Base-by-base conservation (phyloP, 2,797 vertebrate species). In the Phoxinus dragarum region DNA sequence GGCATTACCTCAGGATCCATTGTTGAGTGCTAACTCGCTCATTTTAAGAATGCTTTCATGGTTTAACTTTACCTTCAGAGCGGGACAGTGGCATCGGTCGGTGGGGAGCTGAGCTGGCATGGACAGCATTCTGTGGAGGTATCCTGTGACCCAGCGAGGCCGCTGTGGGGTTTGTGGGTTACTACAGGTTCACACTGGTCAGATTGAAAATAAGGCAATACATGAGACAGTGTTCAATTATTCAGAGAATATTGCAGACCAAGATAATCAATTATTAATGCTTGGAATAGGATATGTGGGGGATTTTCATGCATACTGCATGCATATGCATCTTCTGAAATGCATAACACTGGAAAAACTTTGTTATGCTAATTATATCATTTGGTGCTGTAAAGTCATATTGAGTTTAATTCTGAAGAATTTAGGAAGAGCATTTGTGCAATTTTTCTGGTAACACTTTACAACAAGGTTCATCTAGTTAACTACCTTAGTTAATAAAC, bases 1-100 rank as follows among this genome's bases (percentile, higher is more conserved):
- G 56, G 59, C 72, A 89, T 88, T 68, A 86, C 85, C 61, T 79
- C 42, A 77, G 78, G 34, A 87, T 49, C 72, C 84, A 90, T 89
- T 93, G 90, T 87, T 84, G 86, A 40, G 69, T 76, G 83, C 69
- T 79, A 61, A 66, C 61, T 87, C 84, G 84, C 89, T 88, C 67
- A 67, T 90, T 92, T 89, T 89, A 90, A 91, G 82, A 86, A 82
- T 14, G 72, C 82, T 80, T 90, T 92, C 90, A 91, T 90, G 87
- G 86, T 75, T 54, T 67, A 84, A 90, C 92, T 91, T 90, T 96
- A 99, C 97, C 97, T 99, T 98, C 90, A 95, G 95, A 88, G 91
- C 92, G 90, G 94, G 91, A 91, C 98, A 99, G 85, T 95, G 94
- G 90, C 98, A 99, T 91, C 93, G 94, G 89, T 96, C 95, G 90